Percentiles rank a stretch among this genome's conserved stretches.
These are phyloP conservation scores for Drosophila mayaguana DNA, from an alignment of 2,888 invertebrate species.

Conservation along the genomic window DNA sequence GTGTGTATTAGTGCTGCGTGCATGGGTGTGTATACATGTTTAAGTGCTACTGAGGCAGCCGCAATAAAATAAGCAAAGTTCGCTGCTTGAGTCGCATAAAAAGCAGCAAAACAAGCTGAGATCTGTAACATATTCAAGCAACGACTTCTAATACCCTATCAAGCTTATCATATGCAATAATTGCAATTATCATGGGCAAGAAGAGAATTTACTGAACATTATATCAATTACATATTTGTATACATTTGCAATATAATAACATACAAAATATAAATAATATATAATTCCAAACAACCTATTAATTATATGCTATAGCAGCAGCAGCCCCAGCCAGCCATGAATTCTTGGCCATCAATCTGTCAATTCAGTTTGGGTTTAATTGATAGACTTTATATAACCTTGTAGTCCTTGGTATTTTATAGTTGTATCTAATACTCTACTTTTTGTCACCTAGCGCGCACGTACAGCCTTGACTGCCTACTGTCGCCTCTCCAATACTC, in stretches of 20 bases:
- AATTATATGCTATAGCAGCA: too few relatives aligned
- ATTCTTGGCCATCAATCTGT: too few relatives aligned
- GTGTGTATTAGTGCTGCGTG: not conserved
- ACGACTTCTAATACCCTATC: constrained; percentile 30
- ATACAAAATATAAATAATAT: too few relatives aligned
- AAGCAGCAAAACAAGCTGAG: constrained; percentile 28
- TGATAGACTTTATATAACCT: not conserved
- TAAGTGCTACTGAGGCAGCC: constrained; percentile 55
- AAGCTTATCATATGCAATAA: not conserved
- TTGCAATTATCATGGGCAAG: not conserved
- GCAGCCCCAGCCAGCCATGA: too few relatives aligned
- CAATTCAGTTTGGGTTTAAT: not conserved
- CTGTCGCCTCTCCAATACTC: constrained; percentile 42
- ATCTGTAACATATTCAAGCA: not conserved
- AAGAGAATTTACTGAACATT: not conserved
- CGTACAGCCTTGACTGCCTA: constrained; percentile 19
- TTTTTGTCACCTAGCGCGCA: constrained; percentile 20
- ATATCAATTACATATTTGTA: not conserved
- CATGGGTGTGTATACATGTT: constrained; percentile 17
- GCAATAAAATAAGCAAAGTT: constrained; percentile 65
- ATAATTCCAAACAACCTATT: too few relatives aligned
- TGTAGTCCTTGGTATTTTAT: not conserved
- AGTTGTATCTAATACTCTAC: constrained; percentile 5
- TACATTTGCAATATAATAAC: too few relatives aligned
- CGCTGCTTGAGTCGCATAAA: constrained; percentile 28